Conservation (phyloP, 2,797 vertebrate genomes). For the Pteropus rufus region DNA sequence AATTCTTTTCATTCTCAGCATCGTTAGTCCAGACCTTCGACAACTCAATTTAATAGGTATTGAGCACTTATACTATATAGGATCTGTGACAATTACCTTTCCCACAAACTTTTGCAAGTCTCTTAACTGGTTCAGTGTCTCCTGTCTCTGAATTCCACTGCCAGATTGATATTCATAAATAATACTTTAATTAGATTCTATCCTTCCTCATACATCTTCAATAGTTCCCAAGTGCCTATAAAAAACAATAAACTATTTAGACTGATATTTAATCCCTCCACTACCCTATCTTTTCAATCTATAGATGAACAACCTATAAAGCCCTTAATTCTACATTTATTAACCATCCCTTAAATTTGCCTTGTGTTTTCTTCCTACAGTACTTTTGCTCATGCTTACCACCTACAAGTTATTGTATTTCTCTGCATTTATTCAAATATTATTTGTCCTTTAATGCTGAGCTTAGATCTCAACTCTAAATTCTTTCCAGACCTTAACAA, state of each 20-base stretch:
- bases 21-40: not conserved
- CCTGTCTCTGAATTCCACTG: not conserved
- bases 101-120: not conserved
- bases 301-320: not conserved
- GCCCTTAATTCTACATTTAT: not conserved
- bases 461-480: not conserved
- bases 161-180: not conserved
- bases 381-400: not conserved
- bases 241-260: not conserved
- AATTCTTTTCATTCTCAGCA: not conserved
- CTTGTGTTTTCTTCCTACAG: not conserved
- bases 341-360: not conserved
- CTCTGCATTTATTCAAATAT: not conserved
- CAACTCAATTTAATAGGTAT: not conserved
- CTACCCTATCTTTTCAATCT: not conserved
- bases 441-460: not conserved
- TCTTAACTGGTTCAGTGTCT: not conserved
- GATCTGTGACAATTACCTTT: not conserved
- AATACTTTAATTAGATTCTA: not conserved
- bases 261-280: not conserved
- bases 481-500: not conserved
- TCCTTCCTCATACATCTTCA: not conserved
- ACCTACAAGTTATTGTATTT: not conserved
- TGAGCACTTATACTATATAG: not conserved
- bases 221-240: not conserved